Percentiles rank a stretch among this genome's conserved stretches.
Conservation (phyloP, 2,797 vertebrate species). For the Chrysocyon brachyurus region DNA sequence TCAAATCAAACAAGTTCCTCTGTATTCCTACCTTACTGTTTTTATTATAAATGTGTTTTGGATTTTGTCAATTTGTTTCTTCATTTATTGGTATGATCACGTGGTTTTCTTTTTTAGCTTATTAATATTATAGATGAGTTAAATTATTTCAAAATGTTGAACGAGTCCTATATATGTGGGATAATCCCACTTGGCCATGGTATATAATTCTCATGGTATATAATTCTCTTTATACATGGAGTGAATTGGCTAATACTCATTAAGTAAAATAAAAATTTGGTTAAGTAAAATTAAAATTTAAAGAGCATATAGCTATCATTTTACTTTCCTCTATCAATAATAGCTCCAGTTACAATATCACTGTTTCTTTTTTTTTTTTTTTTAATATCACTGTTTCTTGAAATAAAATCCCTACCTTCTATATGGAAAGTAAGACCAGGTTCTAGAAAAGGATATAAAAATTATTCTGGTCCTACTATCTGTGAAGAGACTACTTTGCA, state of each 20-base stretch:
- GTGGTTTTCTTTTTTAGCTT: neutral
- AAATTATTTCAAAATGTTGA: neutral
- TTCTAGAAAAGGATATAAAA: neutral
- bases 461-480: neutral
- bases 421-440: neutral
- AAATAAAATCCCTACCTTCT: neutral
- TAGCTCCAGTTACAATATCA: neutral
- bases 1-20: neutral
- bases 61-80: neutral
- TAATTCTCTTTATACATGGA: neutral
- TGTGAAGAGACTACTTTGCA: neutral
- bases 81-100: neutral
- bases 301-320: neutral
- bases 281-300: neutral
- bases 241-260: neutral
- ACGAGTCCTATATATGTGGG: neutral
- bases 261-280: neutral
- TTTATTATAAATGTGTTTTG: neutral
- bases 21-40: neutral
- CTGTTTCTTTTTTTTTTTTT: neutral
- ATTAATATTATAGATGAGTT: neutral
- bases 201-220: neutral
- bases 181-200: neutral
- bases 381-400: neutral
- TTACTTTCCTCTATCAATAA: conserved; percentile 15